These are phyloP conservation scores for Apeltes quadracus DNA, from an alignment of 2,113 vertebrate species.

Conservation along the genomic window DNA sequence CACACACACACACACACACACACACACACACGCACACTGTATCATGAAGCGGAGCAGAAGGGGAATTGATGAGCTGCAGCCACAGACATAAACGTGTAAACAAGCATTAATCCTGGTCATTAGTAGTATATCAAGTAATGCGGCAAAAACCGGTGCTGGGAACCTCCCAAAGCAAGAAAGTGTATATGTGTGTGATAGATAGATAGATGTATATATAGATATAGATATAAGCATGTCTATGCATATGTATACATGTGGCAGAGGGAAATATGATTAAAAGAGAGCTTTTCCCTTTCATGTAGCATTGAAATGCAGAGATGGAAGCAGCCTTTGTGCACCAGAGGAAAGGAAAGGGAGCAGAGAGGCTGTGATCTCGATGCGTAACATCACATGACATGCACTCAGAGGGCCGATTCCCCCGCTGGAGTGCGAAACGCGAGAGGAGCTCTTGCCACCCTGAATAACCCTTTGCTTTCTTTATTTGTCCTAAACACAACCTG, in stretches of 20 bases:
- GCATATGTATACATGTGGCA: conserved; percentile 10
- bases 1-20: neutral
- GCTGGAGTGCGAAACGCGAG: neutral
- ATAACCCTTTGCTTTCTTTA: conserved; percentile 33
- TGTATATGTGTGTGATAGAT: neutral
- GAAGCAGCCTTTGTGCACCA: conserved; percentile 22
- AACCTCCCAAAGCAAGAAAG: neutral
- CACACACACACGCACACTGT: conserved; percentile 25
- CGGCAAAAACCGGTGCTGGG: conserved; percentile 2
- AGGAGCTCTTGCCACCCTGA: conserved; percentile 22
- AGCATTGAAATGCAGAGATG: conserved; percentile 4
- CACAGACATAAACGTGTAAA: conserved; percentile 46
- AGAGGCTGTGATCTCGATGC: neutral
- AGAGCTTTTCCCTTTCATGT: conserved; percentile 6
- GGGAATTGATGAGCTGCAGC: conserved; percentile 43
- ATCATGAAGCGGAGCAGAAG: conserved; percentile 52
- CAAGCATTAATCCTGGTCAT: conserved; percentile 21
- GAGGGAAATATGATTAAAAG: neutral
- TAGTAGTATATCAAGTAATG: conserved; percentile 15
- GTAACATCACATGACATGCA: conserved; percentile 32
- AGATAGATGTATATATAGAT: no score
- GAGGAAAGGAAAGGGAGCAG: neutral
- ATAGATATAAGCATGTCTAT: no score
- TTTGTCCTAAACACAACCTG: conserved; percentile 25
- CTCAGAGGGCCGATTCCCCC: conserved; percentile 25